These are phyloP conservation scores for Brachionus rotundiformis DNA, from an alignment of 1,140 invertebrate genomes.

Conservation along the genomic window DNA sequence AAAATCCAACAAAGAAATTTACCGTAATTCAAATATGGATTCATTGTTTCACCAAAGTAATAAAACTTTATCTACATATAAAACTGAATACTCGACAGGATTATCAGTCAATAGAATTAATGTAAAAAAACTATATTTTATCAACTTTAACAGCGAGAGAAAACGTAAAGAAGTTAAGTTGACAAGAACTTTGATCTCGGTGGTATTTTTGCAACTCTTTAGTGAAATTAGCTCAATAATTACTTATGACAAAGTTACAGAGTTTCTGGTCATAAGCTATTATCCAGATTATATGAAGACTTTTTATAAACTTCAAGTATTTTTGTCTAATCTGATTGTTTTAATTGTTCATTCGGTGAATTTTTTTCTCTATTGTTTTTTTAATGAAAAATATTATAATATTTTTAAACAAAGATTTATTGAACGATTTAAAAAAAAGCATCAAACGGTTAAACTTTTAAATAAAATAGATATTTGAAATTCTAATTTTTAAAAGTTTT, in stretches of 20 bases:
- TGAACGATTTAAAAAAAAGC: neutral
- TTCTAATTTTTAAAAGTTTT: too few species aligned
- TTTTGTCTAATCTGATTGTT: constrained; percentile 40
- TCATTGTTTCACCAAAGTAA: neutral
- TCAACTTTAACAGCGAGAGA: neutral
- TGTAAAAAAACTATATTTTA: neutral
- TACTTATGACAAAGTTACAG: constrained; percentile 43
- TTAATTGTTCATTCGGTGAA: constrained; percentile 50
- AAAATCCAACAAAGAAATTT: constrained; percentile 40
- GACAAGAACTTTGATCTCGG: constrained; percentile 53
- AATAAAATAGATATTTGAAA: neutral
- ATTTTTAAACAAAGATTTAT: constrained; percentile 42
- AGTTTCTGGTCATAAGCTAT: neutral
- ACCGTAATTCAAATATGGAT: neutral
- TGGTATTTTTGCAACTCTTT: constrained; percentile 53
- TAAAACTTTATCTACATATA: neutral
- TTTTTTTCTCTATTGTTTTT: constrained; percentile 52
- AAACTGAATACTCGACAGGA: neutral
- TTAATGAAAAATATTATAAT: constrained; percentile 47
- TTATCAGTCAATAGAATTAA: neutral
- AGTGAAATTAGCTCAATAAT: constrained; percentile 53
- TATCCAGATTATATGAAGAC: constrained; percentile 42
- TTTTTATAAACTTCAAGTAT: constrained; percentile 31
- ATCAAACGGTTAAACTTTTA: neutral
- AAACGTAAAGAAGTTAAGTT: constrained; percentile 51